A percentile compares a stretch with the other conserved stretches of the same genome.
phyloP scores from a whole-genome alignment of 2,888 invertebrate genomes.

The Drosophila conformis region DNA sequence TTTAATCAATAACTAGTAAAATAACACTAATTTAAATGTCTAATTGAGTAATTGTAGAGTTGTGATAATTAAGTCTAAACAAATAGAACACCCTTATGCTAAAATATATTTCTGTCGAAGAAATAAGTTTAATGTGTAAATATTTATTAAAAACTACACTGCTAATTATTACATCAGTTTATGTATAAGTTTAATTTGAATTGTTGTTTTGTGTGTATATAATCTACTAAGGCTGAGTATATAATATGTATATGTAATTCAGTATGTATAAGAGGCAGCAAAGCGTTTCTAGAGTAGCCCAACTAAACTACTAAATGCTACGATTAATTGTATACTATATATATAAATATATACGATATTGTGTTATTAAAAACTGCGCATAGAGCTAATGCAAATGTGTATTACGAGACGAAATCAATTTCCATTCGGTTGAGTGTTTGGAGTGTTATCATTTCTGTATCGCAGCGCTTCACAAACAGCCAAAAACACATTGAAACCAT shows the following conservation, averaged over 20 bases:
- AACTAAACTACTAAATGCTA: constrained; percentile 55
- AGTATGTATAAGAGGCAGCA: constrained; percentile 40
- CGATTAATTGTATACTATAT: constrained; percentile 26
- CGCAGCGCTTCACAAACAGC: constrained; percentile 57
- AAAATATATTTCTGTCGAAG: neutral
- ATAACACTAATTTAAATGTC: neutral
- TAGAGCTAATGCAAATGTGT: constrained; percentile 40
- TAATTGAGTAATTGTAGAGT: neutral
- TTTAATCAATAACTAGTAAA: neutral
- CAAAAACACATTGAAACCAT: constrained; percentile 52
- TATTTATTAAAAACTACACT: neutral
- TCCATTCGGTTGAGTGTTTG: constrained; percentile 34
- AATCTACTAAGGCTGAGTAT: constrained; percentile 21
- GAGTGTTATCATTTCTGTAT: constrained; percentile 24
- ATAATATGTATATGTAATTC: constrained; percentile 6
- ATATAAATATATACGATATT: constrained; percentile 6
- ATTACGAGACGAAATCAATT: constrained; percentile 40
- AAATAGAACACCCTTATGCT: neutral
- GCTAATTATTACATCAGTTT: neutral
- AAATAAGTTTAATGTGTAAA: neutral
- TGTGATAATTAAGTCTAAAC: neutral
- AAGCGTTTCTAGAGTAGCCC: constrained; percentile 59
- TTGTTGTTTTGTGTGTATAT: constrained; percentile 22
- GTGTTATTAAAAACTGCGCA: constrained; percentile 20
- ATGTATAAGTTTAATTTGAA: neutral